Base-by-base conservation (phyloP, 2,113 vertebrate species). In the Pomatostomus ruficeps region DNA sequence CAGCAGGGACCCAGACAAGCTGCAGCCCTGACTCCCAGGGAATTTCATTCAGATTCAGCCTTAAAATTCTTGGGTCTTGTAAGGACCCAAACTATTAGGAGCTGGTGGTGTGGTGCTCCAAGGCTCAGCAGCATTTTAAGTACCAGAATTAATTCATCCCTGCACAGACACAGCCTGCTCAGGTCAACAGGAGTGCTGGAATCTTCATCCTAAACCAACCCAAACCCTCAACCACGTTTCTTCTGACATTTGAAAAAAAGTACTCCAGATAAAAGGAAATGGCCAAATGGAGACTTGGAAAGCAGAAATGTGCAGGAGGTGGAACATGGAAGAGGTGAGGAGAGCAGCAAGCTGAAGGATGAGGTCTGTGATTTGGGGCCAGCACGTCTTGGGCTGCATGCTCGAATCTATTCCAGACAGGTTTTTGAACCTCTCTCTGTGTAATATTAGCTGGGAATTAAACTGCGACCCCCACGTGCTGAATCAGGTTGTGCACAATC, bases 251-350 rank as follows among this genome's bases (percentile, higher is more conserved):
- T 29, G 19, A 1, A 22, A 43, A 33, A 57, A 58, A 33, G 6
- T 6, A 51, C 17, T 58, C 61, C 38, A 14, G 21, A 5, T 42
- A 11, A 42, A 77, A 77, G 61, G 49, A 36, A 86, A 54, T 1
- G 17, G 54, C 54, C 40, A 22, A 40, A 45, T 1, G 25, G 67
- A 35, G 40, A n/a, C 6, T 6, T 10, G 2, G 11, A 68, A 54
- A 86, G n/a, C 48, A 73, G 49, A 55, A 55, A 51, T 11, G 12
- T 0, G 6, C 61, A 61, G 13, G 70, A 23, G 51, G 52, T 55
- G 33, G 28, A 29, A 29, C 1, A 3, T 1, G 4, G 54, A 29
- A 43, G 12, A 22, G 55, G 49, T 4, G 1, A 18, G 0, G 11
- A 49, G 58, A 63, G 48, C 35, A 46, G 14, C 3, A 17, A 65